phyloP scores from a whole-genome alignment of 2,888 invertebrate species.

The Agriopis leucophaearia region DNA sequence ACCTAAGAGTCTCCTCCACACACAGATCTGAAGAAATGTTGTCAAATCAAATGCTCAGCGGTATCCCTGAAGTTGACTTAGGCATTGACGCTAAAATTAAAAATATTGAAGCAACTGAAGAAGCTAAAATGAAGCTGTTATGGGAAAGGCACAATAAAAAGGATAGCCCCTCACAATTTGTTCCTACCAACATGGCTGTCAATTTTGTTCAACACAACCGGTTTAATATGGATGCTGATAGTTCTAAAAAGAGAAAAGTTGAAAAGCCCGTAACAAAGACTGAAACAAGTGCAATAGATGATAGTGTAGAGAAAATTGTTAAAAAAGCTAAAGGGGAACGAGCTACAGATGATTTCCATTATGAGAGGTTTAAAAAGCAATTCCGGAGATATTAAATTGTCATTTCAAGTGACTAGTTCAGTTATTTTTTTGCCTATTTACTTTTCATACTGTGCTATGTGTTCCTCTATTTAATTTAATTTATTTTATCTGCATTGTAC shows the following conservation, averaged over 20 bases:
- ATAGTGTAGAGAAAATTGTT: conserved; percentile 84
- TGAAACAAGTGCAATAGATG: conserved; percentile 71
- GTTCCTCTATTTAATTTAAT: no score
- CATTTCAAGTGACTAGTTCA: background rate
- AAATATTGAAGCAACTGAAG: conserved; percentile 99
- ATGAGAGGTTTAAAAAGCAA: conserved; percentile 98
- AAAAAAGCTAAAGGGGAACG: conserved; percentile 92
- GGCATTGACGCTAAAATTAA: conserved; percentile 99
- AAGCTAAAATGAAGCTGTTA: conserved; percentile 96
- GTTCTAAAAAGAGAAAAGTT: conserved; percentile 86
- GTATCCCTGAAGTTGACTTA: conserved; percentile 99
- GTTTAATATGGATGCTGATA: conserved; percentile 95
- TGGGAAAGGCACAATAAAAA: conserved; percentile 96
- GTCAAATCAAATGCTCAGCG: conserved; percentile 99
- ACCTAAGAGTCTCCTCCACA: conserved; percentile 93
- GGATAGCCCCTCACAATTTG: conserved; percentile 97
- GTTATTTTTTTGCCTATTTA: background rate
- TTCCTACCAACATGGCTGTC: conserved; percentile 99
- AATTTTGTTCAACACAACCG: conserved; percentile 99
- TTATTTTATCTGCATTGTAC: no score
- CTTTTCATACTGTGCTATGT: background rate
- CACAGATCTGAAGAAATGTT: conserved; percentile 99
- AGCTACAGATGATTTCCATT: conserved; percentile 98
- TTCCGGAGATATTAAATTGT: conserved; percentile 92
- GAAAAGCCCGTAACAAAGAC: conserved; percentile 82